These are phyloP conservation scores for Cremastinae sp. DNA, from an alignment of 2,888 invertebrate species.

Conservation along the genomic window DNA sequence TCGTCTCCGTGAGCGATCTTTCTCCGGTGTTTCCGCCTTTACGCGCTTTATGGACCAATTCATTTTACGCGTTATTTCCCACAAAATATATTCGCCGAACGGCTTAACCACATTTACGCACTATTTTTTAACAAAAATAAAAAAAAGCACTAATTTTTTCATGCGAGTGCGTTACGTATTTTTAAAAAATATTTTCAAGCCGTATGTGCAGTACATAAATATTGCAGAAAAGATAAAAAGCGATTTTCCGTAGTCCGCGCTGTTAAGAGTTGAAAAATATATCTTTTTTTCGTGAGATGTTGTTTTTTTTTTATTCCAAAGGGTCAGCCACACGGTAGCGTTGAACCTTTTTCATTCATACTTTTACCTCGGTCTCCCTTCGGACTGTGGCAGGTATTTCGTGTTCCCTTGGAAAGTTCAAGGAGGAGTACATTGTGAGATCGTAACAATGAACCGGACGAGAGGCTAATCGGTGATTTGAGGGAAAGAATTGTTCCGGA, in stretches of 20 bases:
- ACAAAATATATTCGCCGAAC: conserved; percentile 71
- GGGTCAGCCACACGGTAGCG: conserved; percentile 14
- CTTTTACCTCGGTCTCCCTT: not conserved
- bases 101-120: conserved; percentile 41
- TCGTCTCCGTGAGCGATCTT: conserved; percentile 52
- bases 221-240: not conserved
- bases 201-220: no score
- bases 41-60: conserved; percentile 76
- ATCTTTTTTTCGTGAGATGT: conserved; percentile 3
- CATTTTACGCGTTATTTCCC: conserved; percentile 77
- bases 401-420: conserved; percentile 17
- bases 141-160: no score
- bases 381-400: not conserved
- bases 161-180: no score
- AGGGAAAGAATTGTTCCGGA: conserved; percentile 56
- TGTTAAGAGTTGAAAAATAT: no score
- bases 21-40: conserved; percentile 64
- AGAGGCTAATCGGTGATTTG: conserved; percentile 64
- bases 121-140: no score
- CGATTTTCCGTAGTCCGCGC: not conserved
- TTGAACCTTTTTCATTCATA: conserved; percentile 33
- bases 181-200: no score
- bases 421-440: not conserved
- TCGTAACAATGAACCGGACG: not conserved
- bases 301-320: conserved; percentile 9